Conservation (phyloP, 2,113 vertebrate species). For the Protomyctophum bolini region DNA sequence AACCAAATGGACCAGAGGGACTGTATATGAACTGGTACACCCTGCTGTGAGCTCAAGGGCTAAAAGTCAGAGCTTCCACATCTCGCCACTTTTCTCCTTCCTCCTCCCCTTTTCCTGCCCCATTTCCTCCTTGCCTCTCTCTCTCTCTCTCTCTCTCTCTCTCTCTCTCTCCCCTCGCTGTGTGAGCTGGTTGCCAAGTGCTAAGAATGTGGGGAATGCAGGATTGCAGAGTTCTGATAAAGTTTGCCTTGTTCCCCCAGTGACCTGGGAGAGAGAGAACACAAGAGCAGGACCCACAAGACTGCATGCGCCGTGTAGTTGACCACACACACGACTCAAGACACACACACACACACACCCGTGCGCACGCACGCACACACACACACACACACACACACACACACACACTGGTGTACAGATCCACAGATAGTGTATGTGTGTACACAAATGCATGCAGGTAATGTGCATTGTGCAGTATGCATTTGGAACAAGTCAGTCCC, state of each 20-base stretch:
- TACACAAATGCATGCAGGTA: not conserved
- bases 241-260: conserved; percentile 95
- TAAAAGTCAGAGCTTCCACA: conserved; percentile 23
- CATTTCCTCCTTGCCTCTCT: not conserved
- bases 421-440: conserved; percentile 12
- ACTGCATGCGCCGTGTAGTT: no score
- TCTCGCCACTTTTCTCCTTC: conserved; percentile 30
- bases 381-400: conserved; percentile 1
- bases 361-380: conserved; percentile 21
- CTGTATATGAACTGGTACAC: not conserved
- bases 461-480: not conserved
- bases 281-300: no score
- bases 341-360: conserved; percentile 12
- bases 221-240: conserved; percentile 90
- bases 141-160: conserved; percentile 15
- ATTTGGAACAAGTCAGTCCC: no score
- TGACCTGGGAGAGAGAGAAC: conserved; percentile 86
- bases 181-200: conserved; percentile 86
- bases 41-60: conserved; percentile 9
- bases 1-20: no score
- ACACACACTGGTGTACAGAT: conserved; percentile 9
- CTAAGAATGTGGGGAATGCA: conserved; percentile 94
- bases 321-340: not conserved
- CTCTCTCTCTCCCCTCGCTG: conserved; percentile 58
- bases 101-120: conserved; percentile 7